These are phyloP conservation scores for Rhabdomys dilectus DNA, from an alignment of 2,113 vertebrate species.

Conservation along the genomic window DNA sequence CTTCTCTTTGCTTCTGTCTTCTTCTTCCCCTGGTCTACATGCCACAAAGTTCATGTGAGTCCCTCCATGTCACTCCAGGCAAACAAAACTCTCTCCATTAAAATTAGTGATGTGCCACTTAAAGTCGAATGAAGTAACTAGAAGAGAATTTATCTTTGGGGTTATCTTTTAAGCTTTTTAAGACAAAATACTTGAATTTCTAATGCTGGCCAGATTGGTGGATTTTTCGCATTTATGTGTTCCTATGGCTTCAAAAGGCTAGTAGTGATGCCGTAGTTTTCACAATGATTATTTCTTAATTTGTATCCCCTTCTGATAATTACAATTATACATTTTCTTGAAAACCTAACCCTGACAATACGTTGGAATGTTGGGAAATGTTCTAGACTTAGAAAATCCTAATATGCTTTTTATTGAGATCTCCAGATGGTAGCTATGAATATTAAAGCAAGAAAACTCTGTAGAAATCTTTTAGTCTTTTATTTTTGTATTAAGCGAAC, in stretches of 20 bases:
- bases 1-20: not conserved
- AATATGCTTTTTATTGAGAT: not conserved
- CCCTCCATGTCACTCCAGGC: not conserved
- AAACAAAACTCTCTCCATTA: not conserved
- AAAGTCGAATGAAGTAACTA: not conserved
- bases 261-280: not conserved
- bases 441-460: not conserved
- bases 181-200: not conserved
- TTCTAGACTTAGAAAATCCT: not conserved
- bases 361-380: not conserved
- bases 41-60: not conserved
- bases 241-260: not conserved
- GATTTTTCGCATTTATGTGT: slow-evolving; percentile 2
- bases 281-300: not conserved
- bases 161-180: not conserved
- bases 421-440: not conserved
- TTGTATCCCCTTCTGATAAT: not conserved
- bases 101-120: not conserved
- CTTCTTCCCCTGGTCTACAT: not conserved
- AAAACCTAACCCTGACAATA: not conserved
- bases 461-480: not conserved
- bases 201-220: not conserved
- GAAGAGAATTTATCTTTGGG: not conserved
- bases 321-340: not conserved
- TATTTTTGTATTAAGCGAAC: not conserved